Evolutionary conservation across 2,797 vertebrate species (phyloP).

Genomic region (Onychomys torridus): DNA sequence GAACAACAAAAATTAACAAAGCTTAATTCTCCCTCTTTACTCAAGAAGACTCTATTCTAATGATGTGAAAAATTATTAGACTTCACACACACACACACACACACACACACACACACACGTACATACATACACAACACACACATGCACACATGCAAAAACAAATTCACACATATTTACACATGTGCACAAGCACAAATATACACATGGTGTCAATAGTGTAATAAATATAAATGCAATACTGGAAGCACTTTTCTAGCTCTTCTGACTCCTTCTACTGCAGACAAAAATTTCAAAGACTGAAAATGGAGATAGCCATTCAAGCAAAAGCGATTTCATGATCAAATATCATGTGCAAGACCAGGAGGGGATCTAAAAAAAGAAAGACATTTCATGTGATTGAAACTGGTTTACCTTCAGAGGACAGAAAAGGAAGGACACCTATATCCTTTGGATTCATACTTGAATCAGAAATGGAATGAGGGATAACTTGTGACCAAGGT

Average conservation of each 20-base stretch:
- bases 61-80: not conserved
- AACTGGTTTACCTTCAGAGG: not conserved
- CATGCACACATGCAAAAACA: not conserved
- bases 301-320: not conserved
- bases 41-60: not conserved
- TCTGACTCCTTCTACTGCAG: not conserved
- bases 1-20: not conserved
- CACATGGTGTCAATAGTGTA: not conserved
- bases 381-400: not conserved
- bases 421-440: accelerated
- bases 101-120: not conserved
- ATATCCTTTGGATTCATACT: not conserved
- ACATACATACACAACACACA: not conserved
- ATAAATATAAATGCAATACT: not conserved
- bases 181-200: not conserved
- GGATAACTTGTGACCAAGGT: accelerated
- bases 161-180: not conserved
- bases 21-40: not conserved
- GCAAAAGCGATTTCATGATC: not conserved
- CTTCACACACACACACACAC: not conserved
- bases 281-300: not conserved
- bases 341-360: not conserved
- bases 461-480: not conserved
- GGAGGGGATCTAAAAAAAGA: not conserved
- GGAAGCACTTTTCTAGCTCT: not conserved